These are phyloP conservation scores for Parasteatoda lunata DNA, from an alignment of 2,888 invertebrate species.

Conservation along the genomic window DNA sequence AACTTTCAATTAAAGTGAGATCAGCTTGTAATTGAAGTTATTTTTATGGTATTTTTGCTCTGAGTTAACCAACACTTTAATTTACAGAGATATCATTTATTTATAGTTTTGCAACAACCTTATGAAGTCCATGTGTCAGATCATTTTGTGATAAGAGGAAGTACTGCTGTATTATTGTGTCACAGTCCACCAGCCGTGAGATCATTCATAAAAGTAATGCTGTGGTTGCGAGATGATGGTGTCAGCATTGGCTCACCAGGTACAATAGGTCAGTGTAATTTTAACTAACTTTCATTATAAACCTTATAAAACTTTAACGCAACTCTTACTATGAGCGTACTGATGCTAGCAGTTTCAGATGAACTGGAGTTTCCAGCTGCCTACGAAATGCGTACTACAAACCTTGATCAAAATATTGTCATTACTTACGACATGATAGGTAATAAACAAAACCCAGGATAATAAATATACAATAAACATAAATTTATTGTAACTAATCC, in stretches of 20 bases:
- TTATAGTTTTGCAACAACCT: conserved; percentile 61
- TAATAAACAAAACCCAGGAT: too few relatives aligned
- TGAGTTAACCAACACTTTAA: conserved; percentile 42
- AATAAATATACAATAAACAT: too few relatives aligned
- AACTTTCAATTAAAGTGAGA: neutral
- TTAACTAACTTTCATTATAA: too few relatives aligned
- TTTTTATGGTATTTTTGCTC: neutral
- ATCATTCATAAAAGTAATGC: conserved; percentile 62
- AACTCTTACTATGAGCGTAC: too few relatives aligned
- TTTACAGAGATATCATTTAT: conserved; percentile 8
- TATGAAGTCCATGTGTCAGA: conserved; percentile 66
- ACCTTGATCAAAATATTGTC: too few relatives aligned
- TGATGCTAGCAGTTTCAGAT: too few relatives aligned
- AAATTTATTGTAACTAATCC: too few relatives aligned
- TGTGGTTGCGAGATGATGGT: conserved; percentile 67
- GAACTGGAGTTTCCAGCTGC: too few relatives aligned
- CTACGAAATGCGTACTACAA: too few relatives aligned
- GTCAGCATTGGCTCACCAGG: conserved; percentile 68
- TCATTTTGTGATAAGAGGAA: conserved; percentile 65
- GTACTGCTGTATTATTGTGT: conserved; percentile 64
- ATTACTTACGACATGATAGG: too few relatives aligned
- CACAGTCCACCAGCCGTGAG: conserved; percentile 58
- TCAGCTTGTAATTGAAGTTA: neutral
- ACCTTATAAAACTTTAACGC: too few relatives aligned
- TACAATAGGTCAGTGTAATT: conserved; percentile 45